Percentiles rank a stretch among this genome's conserved stretches.
phyloP scores from a whole-genome alignment of 2,888 invertebrate genomes.

The Epistrophella euchroma region DNA sequence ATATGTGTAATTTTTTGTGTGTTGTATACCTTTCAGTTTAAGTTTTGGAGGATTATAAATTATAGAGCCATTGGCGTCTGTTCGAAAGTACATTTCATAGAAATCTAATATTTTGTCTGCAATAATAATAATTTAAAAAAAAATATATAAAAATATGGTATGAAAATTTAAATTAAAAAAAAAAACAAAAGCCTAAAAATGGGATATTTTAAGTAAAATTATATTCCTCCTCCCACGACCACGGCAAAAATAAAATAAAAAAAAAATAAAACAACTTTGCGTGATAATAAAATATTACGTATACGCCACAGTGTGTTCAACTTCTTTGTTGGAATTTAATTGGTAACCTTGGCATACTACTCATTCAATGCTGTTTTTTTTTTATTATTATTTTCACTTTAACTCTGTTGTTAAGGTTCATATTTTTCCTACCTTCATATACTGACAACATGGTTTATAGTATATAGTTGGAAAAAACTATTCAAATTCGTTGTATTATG shows the following conservation, averaged over 20 bases:
- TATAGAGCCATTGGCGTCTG: constrained; percentile 89
- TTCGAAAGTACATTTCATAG: constrained; percentile 90
- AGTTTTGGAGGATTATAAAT: constrained; percentile 88
- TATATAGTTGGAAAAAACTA: constrained; percentile 17
- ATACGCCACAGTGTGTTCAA: constrained; percentile 40
- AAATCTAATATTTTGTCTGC: constrained; percentile 89
- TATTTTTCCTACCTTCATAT: constrained; percentile 14
- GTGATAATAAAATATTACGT: constrained; percentile 64
- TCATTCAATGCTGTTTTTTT: neutral
- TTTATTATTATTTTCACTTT: constrained; percentile 4
- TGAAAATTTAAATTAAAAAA: neutral
- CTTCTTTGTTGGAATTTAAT: constrained; percentile 39
- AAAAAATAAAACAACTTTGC: constrained; percentile 62
- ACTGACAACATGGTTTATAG: constrained; percentile 1
- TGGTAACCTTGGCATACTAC: constrained; percentile 65
- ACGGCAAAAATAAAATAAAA: constrained; percentile 15
- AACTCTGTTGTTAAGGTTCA: constrained; percentile 34
- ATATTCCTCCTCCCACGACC: neutral
- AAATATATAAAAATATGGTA: constrained; percentile 75
- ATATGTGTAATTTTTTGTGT: constrained; percentile 22
- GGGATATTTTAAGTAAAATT: constrained; percentile 20
- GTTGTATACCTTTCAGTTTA: constrained; percentile 88
- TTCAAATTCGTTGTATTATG: neutral
- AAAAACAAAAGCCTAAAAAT: constrained; percentile 27
- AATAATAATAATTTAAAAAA: constrained; percentile 82